phyloP scores from a whole-genome alignment of 2,888 invertebrate genomes.

The Drepanosiphum platanoidis region DNA sequence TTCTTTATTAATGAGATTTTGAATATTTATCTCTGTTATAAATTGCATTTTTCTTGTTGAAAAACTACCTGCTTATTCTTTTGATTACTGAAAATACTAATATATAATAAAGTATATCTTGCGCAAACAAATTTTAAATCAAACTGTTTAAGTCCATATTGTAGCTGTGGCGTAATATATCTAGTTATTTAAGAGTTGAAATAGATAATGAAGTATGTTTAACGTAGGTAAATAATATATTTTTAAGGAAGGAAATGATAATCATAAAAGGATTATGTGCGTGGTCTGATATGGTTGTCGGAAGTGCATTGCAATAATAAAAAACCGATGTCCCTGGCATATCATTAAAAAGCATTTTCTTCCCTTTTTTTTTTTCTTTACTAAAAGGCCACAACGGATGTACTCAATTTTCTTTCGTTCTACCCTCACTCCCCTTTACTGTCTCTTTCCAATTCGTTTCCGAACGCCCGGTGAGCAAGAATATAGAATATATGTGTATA shows the following conservation, averaged over 20 bases:
- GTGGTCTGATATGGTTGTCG: constrained; percentile 41
- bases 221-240: constrained; percentile 9
- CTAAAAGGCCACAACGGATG: constrained; percentile 57
- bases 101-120: background rate
- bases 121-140: background rate
- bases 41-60: too few species aligned
- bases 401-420: constrained; percentile 53
- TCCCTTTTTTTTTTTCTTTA: constrained; percentile 20
- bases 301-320: constrained; percentile 46
- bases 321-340: constrained; percentile 50
- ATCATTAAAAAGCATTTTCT: constrained; percentile 56
- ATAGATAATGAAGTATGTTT: background rate
- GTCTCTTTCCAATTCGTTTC: constrained; percentile 45
- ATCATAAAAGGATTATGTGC: constrained; percentile 57
- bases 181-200: background rate
- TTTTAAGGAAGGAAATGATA: constrained; percentile 54
- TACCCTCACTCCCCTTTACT: constrained; percentile 35
- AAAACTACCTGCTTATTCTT: too few species aligned
- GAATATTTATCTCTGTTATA: too few species aligned
- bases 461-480: constrained; percentile 48
- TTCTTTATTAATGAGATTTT: too few species aligned
- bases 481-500: constrained; percentile 6
- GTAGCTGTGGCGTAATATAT: background rate
- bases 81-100: too few species aligned
- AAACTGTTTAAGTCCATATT: background rate